These are phyloP conservation scores for Mormyrus lacerda DNA, from an alignment of 2,113 vertebrate genomes.

Conservation along the genomic window DNA sequence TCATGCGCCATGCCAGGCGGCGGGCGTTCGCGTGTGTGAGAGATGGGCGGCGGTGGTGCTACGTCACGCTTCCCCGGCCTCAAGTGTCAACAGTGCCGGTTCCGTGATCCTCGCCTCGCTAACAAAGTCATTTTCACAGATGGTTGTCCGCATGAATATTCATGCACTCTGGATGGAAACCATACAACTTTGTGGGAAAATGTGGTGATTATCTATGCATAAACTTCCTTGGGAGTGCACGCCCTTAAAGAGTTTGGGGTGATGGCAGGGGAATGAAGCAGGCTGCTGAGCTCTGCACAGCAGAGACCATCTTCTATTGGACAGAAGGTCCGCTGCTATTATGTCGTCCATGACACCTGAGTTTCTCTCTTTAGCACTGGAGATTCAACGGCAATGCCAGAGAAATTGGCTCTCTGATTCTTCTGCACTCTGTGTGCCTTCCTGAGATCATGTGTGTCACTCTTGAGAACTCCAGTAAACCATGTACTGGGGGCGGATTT, in stretches of 20 bases:
- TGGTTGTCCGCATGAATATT: constrained; percentile 16
- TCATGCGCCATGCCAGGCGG: neutral
- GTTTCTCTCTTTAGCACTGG: neutral
- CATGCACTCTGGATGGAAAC: constrained; percentile 7
- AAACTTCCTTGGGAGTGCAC: neutral
- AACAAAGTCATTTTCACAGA: constrained; percentile 23
- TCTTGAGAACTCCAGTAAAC: neutral
- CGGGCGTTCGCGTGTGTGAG: too few species aligned
- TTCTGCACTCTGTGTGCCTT: neutral
- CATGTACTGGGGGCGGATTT: neutral
- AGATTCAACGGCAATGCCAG: neutral
- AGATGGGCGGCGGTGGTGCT: neutral
- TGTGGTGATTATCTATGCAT: constrained; percentile 4
- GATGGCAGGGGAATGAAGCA: neutral
- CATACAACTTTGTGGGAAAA: neutral
- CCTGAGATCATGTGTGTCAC: neutral
- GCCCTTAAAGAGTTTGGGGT: neutral
- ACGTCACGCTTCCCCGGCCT: neutral
- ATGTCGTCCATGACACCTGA: neutral
- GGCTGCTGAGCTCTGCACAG: too few species aligned
- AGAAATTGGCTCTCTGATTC: neutral
- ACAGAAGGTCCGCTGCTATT: neutral
- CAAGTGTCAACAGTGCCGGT: neutral
- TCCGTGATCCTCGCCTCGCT: neutral
- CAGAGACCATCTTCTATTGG: neutral